These are phyloP conservation scores for Eretmocerus hayati DNA, from an alignment of 2,888 invertebrate genomes.

Conservation along the genomic window DNA sequence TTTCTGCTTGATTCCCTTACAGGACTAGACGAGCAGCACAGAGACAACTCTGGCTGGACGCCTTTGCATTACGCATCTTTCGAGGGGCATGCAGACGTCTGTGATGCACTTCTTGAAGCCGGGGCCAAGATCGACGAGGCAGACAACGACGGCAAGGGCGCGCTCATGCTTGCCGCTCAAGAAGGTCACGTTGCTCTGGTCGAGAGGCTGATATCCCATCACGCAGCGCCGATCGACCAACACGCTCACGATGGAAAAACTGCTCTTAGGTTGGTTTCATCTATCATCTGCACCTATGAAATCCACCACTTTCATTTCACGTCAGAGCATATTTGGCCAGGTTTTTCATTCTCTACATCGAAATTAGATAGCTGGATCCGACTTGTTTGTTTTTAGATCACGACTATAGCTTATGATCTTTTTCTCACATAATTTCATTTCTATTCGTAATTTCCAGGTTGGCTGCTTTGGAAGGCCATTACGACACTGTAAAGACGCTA, in stretches of 20 bases:
- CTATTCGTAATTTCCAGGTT: conserved; percentile 48
- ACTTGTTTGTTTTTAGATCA: not conserved
- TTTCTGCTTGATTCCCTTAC: conserved; percentile 6
- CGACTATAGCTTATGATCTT: not conserved
- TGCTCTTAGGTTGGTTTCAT: conserved; percentile 58
- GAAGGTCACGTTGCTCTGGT: conserved; percentile 71
- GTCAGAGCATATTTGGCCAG: too few relatives aligned
- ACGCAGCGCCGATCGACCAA: conserved; percentile 74
- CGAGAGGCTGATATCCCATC: conserved; percentile 63
- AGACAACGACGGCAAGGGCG: conserved; percentile 86
- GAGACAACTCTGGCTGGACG: conserved; percentile 96
- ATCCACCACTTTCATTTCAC: not conserved
- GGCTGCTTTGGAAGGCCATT: conserved; percentile 78
- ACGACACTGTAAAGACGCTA: conserved; percentile 67
- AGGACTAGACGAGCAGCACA: conserved; percentile 74
- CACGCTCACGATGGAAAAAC: conserved; percentile 87
- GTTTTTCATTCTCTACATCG: too few relatives aligned
- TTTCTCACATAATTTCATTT: conserved; percentile 3
- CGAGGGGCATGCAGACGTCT: conserved; percentile 81
- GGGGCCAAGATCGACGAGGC: conserved; percentile 83
- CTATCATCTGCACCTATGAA: too few relatives aligned
- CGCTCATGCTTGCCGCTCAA: conserved; percentile 82
- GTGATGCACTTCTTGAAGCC: conserved; percentile 74
- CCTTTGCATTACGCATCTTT: conserved; percentile 94
- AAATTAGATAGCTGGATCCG: too few relatives aligned